phyloP scores from a whole-genome alignment of 2,888 invertebrate species.

The Scrobipalpa atriplicella region DNA sequence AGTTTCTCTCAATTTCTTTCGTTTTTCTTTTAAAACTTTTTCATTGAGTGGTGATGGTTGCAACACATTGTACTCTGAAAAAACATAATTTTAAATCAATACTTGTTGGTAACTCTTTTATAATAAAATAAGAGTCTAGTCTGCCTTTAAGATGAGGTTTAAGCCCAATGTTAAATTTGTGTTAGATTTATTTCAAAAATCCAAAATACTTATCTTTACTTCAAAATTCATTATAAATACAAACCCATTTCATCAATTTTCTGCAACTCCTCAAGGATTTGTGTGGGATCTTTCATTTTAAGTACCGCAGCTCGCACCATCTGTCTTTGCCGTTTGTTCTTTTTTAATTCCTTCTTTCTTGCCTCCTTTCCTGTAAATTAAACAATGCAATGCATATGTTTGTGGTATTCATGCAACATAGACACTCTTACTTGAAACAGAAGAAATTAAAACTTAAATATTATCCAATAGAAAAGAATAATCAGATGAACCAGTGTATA shows the following conservation, averaged over 20 bases:
- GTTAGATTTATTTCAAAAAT: too few species aligned
- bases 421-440: too few species aligned
- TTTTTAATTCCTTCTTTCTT: slow-evolving; percentile 97
- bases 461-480: too few species aligned
- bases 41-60: slow-evolving; percentile 98
- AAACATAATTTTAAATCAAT: too few species aligned
- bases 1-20: slow-evolving; percentile 97
- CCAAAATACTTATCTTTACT: neutral
- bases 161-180: too few species aligned
- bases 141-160: too few species aligned
- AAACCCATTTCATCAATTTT: slow-evolving; percentile 99
- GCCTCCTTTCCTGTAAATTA: slow-evolving; percentile 94
- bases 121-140: too few species aligned
- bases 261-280: slow-evolving; percentile 97
- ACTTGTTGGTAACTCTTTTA: too few species aligned
- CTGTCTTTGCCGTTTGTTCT: slow-evolving; percentile 98
- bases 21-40: slow-evolving; percentile 97
- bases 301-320: slow-evolving; percentile 98
- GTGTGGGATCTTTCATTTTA: slow-evolving; percentile 98
- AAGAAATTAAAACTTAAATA: too few species aligned
- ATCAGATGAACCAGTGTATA: too few species aligned
- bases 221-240: neutral
- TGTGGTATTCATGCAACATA: neutral
- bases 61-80: slow-evolving; percentile 94
- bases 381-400: neutral